Evolutionary conservation across 2,113 vertebrate species (phyloP).

Genomic region (Eidolon helvum): DNA sequence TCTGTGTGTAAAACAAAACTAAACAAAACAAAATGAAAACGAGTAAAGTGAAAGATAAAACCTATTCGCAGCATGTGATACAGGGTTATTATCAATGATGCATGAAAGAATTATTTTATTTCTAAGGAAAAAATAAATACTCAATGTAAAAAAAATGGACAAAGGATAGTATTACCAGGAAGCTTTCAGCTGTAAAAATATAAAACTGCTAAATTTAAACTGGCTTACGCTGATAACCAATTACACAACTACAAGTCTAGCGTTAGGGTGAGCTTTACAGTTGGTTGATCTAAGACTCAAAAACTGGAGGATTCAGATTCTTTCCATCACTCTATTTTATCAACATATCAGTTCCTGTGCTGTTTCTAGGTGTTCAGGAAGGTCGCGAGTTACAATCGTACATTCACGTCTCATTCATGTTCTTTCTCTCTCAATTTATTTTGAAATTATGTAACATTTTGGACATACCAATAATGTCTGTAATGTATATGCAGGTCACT

Average conservation of each 20-base stretch:
- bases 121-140: neutral
- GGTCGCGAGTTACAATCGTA: too few species aligned
- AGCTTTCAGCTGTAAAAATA: neutral
- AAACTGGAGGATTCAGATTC: too few species aligned
- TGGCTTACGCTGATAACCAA: neutral
- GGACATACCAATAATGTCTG: too few species aligned
- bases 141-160: neutral
- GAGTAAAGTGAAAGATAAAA: neutral
- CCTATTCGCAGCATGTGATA: neutral
- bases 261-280: neutral
- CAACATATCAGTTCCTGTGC: too few species aligned
- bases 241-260: neutral
- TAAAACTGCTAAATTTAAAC: neutral
- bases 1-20: neutral
- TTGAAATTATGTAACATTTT: too few species aligned
- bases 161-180: neutral
- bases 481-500: too few species aligned
- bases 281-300: neutral
- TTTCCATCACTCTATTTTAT: too few species aligned
- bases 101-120: neutral
- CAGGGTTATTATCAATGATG: neutral
- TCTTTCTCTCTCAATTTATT: too few species aligned
- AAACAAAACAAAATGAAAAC: neutral
- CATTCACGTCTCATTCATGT: too few species aligned
- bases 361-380: too few species aligned